Conservation (phyloP, 2,113 vertebrate species). For the Oxygymnocypris stewartii region DNA sequence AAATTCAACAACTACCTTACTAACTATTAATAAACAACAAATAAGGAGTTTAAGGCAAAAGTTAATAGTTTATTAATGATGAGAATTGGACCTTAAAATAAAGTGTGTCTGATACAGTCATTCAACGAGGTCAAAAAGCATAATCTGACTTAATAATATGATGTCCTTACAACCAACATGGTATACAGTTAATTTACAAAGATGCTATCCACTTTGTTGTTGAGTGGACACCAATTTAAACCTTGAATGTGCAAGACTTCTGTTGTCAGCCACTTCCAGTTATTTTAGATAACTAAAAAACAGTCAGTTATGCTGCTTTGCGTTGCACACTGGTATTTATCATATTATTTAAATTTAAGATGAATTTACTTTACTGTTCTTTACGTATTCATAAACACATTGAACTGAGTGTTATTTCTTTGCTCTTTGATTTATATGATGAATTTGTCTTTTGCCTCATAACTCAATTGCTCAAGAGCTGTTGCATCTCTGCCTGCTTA, state of each 20-base stretch:
- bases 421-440: slow-evolving; percentile 67
- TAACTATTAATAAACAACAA: too few relatives aligned
- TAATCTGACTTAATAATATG: background rate
- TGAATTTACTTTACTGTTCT: too few relatives aligned
- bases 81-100: too few relatives aligned
- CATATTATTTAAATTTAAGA: background rate
- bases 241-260: background rate
- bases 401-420: slow-evolving; percentile 60
- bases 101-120: background rate
- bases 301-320: background rate
- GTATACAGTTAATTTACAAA: background rate
- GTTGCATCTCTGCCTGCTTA: slow-evolving; percentile 49
- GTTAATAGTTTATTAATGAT: too few relatives aligned
- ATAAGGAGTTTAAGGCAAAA: too few relatives aligned
- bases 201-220: background rate
- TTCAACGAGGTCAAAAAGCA: background rate
- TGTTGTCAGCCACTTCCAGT: background rate
- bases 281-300: background rate
- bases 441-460: slow-evolving; percentile 65
- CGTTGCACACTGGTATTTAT: background rate
- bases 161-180: background rate
- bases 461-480: slow-evolving; percentile 65
- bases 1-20: too few relatives aligned
- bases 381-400: background rate
- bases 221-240: background rate